Evolutionary conservation across 2,888 invertebrate species (phyloP), one percentile per base, ranked within the genome.

Genomic region (Anarsia innoxiella): DNA sequence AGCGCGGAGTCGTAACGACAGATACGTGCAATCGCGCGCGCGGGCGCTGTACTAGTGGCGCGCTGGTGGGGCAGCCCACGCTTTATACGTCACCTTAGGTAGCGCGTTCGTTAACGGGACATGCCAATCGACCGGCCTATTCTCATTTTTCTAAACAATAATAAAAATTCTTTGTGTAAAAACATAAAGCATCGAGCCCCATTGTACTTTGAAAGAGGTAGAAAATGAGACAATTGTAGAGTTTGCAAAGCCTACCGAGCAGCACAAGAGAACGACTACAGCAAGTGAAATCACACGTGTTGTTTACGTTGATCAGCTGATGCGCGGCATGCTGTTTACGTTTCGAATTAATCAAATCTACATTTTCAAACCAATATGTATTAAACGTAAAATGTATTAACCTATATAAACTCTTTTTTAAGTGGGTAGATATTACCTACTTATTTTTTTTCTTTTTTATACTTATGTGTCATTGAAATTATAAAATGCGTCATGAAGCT

Each of bases 61-160:
- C 66, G 70, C 64, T 74, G 80, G 83, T 63, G 82, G 82, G 83
- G 79, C 79, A 63, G 56, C 72, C 75, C 66, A 75, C 77, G 72
- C 73, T 83, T 76, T 80, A 83, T 82, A 82, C 78, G 79, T 71
- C 69, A 73, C 74, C 66, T 9, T 65, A 78, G 78, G 76, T 75
- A 80, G 77, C 66, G 74, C 72, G 70, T 29, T 75, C 65, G 72
- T 80, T 82, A 83, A 82, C 82, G 83, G 83, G 77, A 82, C 80
- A 75, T 62, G 66, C 66, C 67, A 59, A 82, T 80, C 78, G 78
- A 76, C 76, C 79, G 75, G 75, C 78, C 80, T 82, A 82, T 80
- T 80, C 78, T 74, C 71, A 73, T 80, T 80, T 75, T 79, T 77
- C 64, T 71, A 76, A 78, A 80, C 73, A 79, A 78, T 73, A 74